Evolutionary conservation across 2,888 invertebrate species (phyloP), one percentile per base, ranked within the genome.

Genomic region (Archips xylosteana): DNA sequence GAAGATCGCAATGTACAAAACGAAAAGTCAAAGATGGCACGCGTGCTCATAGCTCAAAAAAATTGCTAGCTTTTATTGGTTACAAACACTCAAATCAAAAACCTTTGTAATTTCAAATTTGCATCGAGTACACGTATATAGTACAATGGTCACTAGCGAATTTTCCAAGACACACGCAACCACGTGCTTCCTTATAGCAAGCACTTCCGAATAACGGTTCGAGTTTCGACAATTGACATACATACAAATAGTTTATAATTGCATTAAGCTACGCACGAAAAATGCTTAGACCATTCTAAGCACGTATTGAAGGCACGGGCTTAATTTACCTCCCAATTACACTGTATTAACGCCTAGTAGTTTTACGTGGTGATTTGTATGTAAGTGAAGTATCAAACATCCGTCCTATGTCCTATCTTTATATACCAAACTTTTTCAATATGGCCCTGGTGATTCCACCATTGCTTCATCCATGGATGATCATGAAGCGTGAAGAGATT

Each of bases 191-290:
- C 57, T 57, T 34, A 34, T 59, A 64, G 64, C 54, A 70, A 39
- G 59, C 49, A 65, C 65, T 65, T 71, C 64, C 71, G 64, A 71
- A 23, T 65, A 71, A 65, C 71, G 36, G 71, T 61, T 63, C 45
- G 63, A 57, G 47, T 61, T 70, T 47, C 57, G 45, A 15, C 63
- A 57, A 70, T 45, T 54, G 63, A 63, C 70, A 70, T 34, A 62
- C 54, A 57, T 70, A 54, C 45, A 63, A 57, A 63, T 45, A 57
- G 57, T 51, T 42, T n/a, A 65, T 36, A 12, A 49, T 64, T 64
- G 23, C 47, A 64, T 64, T 45, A n/a, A 62, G 47, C 63, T 13
- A 13, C 63, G 34, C n/a, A 13, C 60, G 34, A 15, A 8, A 54
- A 54, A 54, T 8, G 57, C 1, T 32, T 12, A 1, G 3, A 12